Conservation (phyloP, 1,140 invertebrate genomes). For the Drosophila melanica region DNA sequence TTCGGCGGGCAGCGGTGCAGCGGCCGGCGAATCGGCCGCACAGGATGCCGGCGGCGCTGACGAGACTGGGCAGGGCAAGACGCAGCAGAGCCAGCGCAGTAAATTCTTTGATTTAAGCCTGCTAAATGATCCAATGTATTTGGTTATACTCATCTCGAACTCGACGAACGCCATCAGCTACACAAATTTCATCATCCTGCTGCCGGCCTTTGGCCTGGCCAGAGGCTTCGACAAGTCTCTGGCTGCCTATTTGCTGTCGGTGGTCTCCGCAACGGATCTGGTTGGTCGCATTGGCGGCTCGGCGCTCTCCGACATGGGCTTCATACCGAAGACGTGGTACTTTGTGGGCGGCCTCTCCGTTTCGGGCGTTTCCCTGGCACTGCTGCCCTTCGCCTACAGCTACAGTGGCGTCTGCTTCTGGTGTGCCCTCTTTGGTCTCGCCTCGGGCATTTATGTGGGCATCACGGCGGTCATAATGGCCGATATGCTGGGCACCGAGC, state of each 20-base stretch:
- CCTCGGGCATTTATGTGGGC: slow-evolving; percentile 93
- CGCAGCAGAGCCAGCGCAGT: slow-evolving; percentile 66
- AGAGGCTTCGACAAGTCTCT: slow-evolving; percentile 88
- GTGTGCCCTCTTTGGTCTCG: slow-evolving; percentile 91
- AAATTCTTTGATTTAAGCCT: slow-evolving; percentile 91
- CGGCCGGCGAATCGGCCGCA: slow-evolving; percentile 55
- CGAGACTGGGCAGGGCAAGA: slow-evolving; percentile 58
- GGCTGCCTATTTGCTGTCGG: slow-evolving; percentile 89
- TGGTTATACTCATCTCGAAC: slow-evolving; percentile 92
- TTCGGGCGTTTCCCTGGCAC: slow-evolving; percentile 89
- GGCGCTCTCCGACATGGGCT: slow-evolving; percentile 89
- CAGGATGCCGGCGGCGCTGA: slow-evolving; percentile 37
- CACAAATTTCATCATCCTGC: slow-evolving; percentile 92
- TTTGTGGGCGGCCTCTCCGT: slow-evolving; percentile 90
- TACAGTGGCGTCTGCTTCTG: slow-evolving; percentile 87
- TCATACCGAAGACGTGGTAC: slow-evolving; percentile 91
- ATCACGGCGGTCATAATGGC: slow-evolving; percentile 94
- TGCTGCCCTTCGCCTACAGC: slow-evolving; percentile 87
- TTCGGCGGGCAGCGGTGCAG: slow-evolving; percentile 84
- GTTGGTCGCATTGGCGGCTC: slow-evolving; percentile 92
- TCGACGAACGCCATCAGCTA: slow-evolving; percentile 93
- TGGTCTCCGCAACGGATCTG: slow-evolving; percentile 91
- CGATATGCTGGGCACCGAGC: slow-evolving; percentile 92
- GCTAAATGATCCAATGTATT: slow-evolving; percentile 90
- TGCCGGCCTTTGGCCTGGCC: slow-evolving; percentile 89